Evolutionary conservation across 2,113 vertebrate species (phyloP).

Genomic region (Atlantisia rogersi): DNA sequence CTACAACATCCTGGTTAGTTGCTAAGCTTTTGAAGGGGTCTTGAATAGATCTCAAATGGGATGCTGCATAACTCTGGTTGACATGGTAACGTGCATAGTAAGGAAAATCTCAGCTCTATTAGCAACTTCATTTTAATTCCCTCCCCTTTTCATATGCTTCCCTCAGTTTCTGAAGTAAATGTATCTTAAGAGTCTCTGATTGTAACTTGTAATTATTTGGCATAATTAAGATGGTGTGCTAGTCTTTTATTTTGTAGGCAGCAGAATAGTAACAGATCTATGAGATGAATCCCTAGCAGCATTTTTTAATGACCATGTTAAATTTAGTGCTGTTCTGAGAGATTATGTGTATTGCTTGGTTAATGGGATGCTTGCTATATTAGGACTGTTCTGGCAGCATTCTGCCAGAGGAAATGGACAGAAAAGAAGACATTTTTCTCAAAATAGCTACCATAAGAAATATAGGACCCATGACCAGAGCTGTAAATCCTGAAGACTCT

Average conservation of each 20-base stretch:
- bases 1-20: constrained; percentile 47
- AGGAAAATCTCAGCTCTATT: constrained; percentile 61
- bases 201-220: constrained; percentile 17
- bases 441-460: neutral
- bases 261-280: neutral
- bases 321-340: constrained; percentile 35
- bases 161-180: constrained; percentile 29
- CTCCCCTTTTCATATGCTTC: constrained; percentile 19
- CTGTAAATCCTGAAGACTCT: neutral
- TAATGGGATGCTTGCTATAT: constrained; percentile 40
- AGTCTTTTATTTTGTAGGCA: constrained; percentile 30
- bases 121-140: constrained; percentile 48
- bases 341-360: neutral
- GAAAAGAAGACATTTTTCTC: neutral
- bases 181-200: constrained; percentile 38
- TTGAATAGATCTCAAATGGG: constrained; percentile 59
- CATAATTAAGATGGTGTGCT: neutral
- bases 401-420: neutral
- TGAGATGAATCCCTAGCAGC: constrained; percentile 16
- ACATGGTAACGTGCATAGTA: constrained; percentile 65
- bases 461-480: neutral
- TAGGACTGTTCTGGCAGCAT: neutral
- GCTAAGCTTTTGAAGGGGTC: constrained; percentile 54
- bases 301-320: constrained; percentile 42
- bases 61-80: constrained; percentile 65